These are phyloP conservation scores for Aspidiotus rigidus DNA, from an alignment of 2,888 invertebrate genomes.

Conservation along the genomic window DNA sequence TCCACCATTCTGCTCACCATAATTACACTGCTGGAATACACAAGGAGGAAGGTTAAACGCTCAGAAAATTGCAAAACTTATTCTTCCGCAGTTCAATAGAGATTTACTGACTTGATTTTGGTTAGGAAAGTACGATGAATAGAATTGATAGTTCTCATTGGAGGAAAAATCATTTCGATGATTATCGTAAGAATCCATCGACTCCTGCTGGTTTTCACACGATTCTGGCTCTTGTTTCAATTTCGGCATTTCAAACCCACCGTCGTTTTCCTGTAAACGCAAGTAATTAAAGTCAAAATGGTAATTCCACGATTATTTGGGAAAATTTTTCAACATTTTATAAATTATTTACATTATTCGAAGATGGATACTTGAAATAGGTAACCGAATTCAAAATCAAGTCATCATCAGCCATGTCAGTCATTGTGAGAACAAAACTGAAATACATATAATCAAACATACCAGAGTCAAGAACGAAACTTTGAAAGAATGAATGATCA, in stretches of 20 bases:
- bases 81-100: neutral
- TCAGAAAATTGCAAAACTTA: neutral
- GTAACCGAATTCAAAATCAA: slow-evolving; percentile 30
- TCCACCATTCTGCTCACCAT: slow-evolving; percentile 23
- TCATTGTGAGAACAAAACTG: slow-evolving; percentile 15
- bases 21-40: slow-evolving; percentile 19
- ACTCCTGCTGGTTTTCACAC: slow-evolving; percentile 10
- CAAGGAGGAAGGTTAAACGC: neutral
- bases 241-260: slow-evolving; percentile 25
- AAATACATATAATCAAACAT: neutral
- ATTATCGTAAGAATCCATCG: slow-evolving; percentile 10
- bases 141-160: slow-evolving; percentile 25
- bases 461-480: too few relatives aligned
- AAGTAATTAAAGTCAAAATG: too few relatives aligned
- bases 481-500: neutral
- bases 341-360: slow-evolving; percentile 21
- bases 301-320: too few relatives aligned
- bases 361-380: slow-evolving; percentile 32
- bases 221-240: slow-evolving; percentile 20
- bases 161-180: slow-evolving; percentile 19
- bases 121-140: slow-evolving; percentile 28
- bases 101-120: slow-evolving; percentile 21
- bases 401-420: slow-evolving; percentile 29
- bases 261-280: slow-evolving; percentile 22
- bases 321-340: too few relatives aligned